Conservation (phyloP, 2,888 invertebrate genomes). For the Ormyrus thymus region DNA sequence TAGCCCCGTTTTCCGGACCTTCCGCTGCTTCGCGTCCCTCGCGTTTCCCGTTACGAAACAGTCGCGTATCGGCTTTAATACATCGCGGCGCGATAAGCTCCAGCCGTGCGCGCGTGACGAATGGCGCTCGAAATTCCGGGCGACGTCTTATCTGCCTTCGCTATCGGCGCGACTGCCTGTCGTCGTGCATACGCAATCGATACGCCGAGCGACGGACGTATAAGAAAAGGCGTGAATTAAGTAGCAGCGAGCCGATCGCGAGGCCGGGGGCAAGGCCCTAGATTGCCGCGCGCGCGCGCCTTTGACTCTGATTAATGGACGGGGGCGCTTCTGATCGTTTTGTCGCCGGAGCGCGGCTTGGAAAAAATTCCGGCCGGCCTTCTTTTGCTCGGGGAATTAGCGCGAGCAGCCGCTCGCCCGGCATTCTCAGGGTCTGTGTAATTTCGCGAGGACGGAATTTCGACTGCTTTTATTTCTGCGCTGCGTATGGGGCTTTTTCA, state of each 20-base stretch:
- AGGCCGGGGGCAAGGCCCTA: conserved; percentile 12
- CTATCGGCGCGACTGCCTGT: conserved; percentile 30
- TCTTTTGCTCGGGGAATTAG: conserved; percentile 30
- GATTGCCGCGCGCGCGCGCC: not conserved
- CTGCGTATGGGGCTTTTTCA: too few species aligned
- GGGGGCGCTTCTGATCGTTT: conserved; percentile 20
- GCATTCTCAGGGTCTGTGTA: conserved; percentile 37
- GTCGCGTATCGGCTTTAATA: not conserved
- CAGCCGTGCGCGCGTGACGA: conserved; percentile 39
- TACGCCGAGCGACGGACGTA: conserved; percentile 12
- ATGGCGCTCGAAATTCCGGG: conserved; percentile 32
- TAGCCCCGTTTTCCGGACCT: too few species aligned
- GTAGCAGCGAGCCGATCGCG: conserved; percentile 44
- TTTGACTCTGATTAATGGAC: conserved; percentile 30
- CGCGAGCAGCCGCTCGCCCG: not conserved
- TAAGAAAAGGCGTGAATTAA: conserved; percentile 42
- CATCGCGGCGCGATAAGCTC: conserved; percentile 9
- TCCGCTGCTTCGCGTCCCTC: not conserved
- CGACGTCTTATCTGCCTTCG: conserved; percentile 47
- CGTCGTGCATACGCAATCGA: not conserved
- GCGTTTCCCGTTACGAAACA: conserved; percentile 37
- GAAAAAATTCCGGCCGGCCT: too few species aligned
- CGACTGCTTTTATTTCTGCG: not conserved
- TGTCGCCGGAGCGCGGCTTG: not conserved
- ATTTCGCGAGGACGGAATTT: conserved; percentile 37